Evolutionary conservation across 2,888 invertebrate genomes (phyloP), one percentile per base, ranked within the genome.

Genomic region (Atrina japonica): DNA sequence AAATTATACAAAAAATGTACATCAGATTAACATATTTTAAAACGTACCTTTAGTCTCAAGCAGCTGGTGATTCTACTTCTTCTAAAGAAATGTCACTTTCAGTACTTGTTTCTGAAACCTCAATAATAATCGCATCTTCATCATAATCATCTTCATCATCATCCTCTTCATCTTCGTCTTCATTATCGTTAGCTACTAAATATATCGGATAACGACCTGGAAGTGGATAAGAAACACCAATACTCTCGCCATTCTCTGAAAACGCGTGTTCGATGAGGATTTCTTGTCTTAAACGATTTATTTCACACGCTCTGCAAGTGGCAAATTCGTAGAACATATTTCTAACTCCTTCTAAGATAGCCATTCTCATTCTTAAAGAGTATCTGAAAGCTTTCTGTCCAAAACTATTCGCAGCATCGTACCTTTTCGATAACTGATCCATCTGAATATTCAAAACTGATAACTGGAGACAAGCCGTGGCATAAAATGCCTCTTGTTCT

Each of bases 321-420:
- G 66, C 66, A 27, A 50, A 66, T 47, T 58, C 58, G 23, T 58
- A 66, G 50, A 66, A 66, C 66, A 66, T 66, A 21, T 66, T 66
- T 25, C 66, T 29, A 3, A 66, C 66, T 21, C 66, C 66, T 40
- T 66, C 66, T 27, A 58, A 25, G 21, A 66, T 50, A 11, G 66
- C 58, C 66, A 66, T 66, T 23, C 40, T 45, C 66, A 66, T 58
- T 16, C 58, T 45, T 6, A 66, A 23, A 18, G 58, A 58, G 35
- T 66, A 66, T 2, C 66, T 47, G 40, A 66, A 66, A 11, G 66
- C 45, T 27, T 58, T 58, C 9, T 66, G 58, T 3, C 66, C 66
- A 3, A n/a, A 14, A 35, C 18, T 40, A 21, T 56, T 40, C 6
- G 58, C 66, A 21, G 40, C 9, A 23, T 66, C 66, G n/a, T 55